Conservation (phyloP, 2,113 vertebrate species). For the Bubo scandiacus region DNA sequence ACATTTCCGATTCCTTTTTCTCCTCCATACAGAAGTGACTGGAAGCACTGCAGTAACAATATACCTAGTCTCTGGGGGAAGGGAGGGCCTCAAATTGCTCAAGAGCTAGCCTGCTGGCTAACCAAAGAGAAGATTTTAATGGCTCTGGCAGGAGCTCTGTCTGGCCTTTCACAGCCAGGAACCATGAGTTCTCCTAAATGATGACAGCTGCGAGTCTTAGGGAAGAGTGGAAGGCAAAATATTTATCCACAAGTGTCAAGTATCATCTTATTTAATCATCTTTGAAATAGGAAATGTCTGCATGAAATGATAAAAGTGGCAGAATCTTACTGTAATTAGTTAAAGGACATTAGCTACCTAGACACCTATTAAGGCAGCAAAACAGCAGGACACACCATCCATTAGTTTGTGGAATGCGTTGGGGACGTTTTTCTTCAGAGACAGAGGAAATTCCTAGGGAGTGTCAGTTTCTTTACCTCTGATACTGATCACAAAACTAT, state of each 20-base stretch:
- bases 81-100: background rate
- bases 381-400: background rate
- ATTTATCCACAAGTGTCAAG: background rate
- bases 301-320: background rate
- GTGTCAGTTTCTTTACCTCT: background rate
- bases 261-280: background rate
- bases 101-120: background rate
- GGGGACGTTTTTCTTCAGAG: background rate
- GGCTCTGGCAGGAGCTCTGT: background rate
- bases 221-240: background rate
- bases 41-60: background rate
- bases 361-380: background rate
- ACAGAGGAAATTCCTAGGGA: background rate
- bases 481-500: background rate
- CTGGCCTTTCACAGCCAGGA: slow-evolving; percentile 31
- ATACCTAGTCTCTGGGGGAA: background rate
- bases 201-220: background rate
- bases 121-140: background rate
- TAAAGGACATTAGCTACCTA: background rate
- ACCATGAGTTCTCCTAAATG: background rate
- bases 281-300: background rate
- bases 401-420: background rate
- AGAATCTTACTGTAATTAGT: background rate
- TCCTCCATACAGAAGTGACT: background rate
- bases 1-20: background rate